Evolutionary conservation across 2,797 vertebrate genomes (phyloP).

Genomic region (Liasis olivaceus): DNA sequence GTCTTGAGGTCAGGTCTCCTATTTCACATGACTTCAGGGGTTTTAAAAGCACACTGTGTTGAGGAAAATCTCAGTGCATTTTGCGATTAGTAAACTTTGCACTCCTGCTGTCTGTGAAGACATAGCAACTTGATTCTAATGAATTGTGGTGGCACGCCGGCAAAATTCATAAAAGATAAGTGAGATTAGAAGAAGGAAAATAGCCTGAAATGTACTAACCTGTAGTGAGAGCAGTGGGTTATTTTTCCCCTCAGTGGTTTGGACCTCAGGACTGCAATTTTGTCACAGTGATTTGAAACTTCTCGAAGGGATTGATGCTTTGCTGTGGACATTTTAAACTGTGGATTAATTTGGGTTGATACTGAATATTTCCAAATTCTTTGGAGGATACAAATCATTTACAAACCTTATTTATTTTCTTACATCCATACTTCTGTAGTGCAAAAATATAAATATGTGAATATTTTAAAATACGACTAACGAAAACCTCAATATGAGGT

Average conservation of each 20-base stretch:
- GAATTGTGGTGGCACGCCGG: slow-evolving; percentile 49
- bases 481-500: slow-evolving; percentile 51
- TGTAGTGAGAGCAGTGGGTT: slow-evolving; percentile 34
- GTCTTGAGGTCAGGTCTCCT: slow-evolving; percentile 62
- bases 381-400: slow-evolving; percentile 70
- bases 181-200: slow-evolving; percentile 54
- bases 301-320: slow-evolving; percentile 71
- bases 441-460: slow-evolving; percentile 55
- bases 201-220: slow-evolving; percentile 30
- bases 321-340: slow-evolving; percentile 74
- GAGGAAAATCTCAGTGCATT: slow-evolving; percentile 62
- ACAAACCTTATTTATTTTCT: slow-evolving; percentile 60
- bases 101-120: slow-evolving; percentile 46
- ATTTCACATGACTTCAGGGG: slow-evolving; percentile 63
- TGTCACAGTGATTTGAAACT: slow-evolving; percentile 68
- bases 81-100: slow-evolving; percentile 52
- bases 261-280: slow-evolving; percentile 62
- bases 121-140: slow-evolving; percentile 48
- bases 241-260: slow-evolving; percentile 38
- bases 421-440: slow-evolving; percentile 55
- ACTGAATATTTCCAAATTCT: slow-evolving; percentile 73
- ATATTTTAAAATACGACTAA: slow-evolving; percentile 49
- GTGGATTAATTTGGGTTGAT: slow-evolving; percentile 70
- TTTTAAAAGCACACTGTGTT: slow-evolving; percentile 48
- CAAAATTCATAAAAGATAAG: slow-evolving; percentile 48